phyloP scores from a whole-genome alignment of 2,113 vertebrate genomes.

The Puffinus mauretanicus region DNA sequence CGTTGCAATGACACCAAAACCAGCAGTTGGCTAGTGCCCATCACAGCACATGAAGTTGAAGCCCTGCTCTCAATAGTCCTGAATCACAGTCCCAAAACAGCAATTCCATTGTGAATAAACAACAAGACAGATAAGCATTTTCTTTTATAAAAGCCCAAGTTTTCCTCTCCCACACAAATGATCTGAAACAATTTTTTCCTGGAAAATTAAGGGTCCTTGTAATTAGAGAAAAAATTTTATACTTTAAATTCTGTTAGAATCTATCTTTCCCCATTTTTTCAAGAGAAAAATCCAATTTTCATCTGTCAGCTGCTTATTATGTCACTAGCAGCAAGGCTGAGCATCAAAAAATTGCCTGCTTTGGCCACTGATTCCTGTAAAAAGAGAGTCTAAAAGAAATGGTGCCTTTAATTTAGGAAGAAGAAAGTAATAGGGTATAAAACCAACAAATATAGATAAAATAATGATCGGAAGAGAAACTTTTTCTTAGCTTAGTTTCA shows the following conservation, averaged over 20 bases:
- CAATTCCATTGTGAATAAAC: background rate
- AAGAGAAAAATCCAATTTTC: background rate
- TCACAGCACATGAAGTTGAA: background rate
- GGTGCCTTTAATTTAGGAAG: background rate
- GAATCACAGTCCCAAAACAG: background rate
- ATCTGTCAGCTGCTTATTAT: background rate
- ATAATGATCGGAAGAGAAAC: background rate
- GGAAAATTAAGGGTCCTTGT: background rate
- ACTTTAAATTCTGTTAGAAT: background rate
- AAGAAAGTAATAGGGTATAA: background rate
- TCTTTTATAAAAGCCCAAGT: background rate
- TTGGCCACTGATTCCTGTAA: background rate
- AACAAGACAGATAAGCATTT: background rate
- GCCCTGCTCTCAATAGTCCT: background rate
- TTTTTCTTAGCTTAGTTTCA: background rate
- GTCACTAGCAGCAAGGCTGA: background rate
- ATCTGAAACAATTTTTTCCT: background rate
- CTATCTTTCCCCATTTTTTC: background rate
- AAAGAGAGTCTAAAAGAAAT: background rate
- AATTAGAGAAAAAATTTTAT: background rate
- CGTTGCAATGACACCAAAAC: background rate
- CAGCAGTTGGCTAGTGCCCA: background rate
- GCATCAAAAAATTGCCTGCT: background rate
- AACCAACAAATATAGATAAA: background rate
- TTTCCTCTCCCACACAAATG: background rate